phyloP scores from a whole-genome alignment of 1,140 invertebrate genomes.

The Lepidostoma basale region DNA sequence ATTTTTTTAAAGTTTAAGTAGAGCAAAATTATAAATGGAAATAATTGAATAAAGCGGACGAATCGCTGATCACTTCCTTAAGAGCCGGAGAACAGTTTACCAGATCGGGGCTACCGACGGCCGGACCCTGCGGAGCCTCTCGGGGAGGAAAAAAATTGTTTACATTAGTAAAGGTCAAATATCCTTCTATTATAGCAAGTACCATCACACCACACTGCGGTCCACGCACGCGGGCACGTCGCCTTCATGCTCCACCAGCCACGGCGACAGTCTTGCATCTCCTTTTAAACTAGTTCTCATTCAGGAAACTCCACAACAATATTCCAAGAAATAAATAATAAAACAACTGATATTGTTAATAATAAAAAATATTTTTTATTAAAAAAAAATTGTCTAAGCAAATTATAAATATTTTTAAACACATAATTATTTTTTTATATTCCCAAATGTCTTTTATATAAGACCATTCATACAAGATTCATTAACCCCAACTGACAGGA shows the following conservation, averaged over 20 bases:
- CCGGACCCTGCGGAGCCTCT: constrained; percentile 41
- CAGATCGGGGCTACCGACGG: constrained; percentile 31
- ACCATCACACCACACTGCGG: too few species aligned
- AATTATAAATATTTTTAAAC: too few species aligned
- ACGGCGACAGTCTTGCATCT: too few species aligned
- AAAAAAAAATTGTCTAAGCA: too few species aligned
- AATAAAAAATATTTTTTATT: too few species aligned
- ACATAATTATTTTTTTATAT: too few species aligned
- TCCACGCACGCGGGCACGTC: too few species aligned
- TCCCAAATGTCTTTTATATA: constrained; percentile 18
- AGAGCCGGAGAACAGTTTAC: constrained; percentile 35
- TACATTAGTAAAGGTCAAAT: constrained; percentile 41
- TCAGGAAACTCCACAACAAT: background rate
- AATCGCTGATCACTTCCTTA: constrained; percentile 11
- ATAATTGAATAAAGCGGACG: constrained; percentile 12
- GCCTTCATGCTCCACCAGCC: too few species aligned
- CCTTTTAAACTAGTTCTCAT: too few species aligned
- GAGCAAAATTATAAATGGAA: background rate
- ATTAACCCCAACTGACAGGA: constrained; percentile 43
- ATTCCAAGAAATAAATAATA: too few species aligned
- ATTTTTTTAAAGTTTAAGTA: constrained; percentile 3
- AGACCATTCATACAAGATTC: constrained; percentile 30
- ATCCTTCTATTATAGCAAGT: too few species aligned
- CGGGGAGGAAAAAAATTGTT: constrained; percentile 45
- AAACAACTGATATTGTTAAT: too few species aligned